Base-by-base conservation (phyloP, 2,113 vertebrate species). In the Delphinus delphis region DNA sequence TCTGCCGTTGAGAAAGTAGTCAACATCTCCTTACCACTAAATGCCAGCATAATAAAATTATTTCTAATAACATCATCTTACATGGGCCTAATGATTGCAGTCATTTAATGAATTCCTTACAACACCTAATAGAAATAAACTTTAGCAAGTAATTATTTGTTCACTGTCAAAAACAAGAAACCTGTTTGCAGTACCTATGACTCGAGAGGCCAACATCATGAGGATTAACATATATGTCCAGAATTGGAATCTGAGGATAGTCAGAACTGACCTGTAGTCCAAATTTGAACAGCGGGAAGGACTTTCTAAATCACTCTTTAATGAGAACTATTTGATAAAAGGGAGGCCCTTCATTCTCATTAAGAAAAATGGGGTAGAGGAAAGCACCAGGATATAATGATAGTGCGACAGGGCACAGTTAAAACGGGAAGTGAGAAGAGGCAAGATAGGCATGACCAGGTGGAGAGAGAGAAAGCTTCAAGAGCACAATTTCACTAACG, bases 21-120 rank as follows among this genome's bases (percentile, higher is more conserved):
- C 33, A 95, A 88, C 70, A 55, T 77, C 21, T 81, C 71, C 36
- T 73, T 90, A n/a, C n/a, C 13, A 33, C 14, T 70, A 26, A 92
- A 74, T 62, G 28, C 21, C 20, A 60, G 55, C 15, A 38, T 87
- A 85, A 60, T 90, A 90, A 86, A 84, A 31, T 55, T 28, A 44
- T 47, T 92, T 89, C 33, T 63, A 62, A 76, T 47, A 80, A 11
- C 23, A 33, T 55, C 36, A 6, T 87, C 41, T 92, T 71, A 33
- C 9, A 55, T 7, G 23, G 25, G 13, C 36, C 14, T 44, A 20
- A 76, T 74, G 23, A 76, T 20, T 36, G 8, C 1, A 33, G 33
- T 38, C 28, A 82, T 62, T 84, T 65, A 36, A 87, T 21, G 14
- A 73, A 82, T 44, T 81, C 9, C 76, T 90, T 38, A 6, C 33